Conservation (phyloP, 2,888 invertebrate species). For the Onthophagus sagittarius region DNA sequence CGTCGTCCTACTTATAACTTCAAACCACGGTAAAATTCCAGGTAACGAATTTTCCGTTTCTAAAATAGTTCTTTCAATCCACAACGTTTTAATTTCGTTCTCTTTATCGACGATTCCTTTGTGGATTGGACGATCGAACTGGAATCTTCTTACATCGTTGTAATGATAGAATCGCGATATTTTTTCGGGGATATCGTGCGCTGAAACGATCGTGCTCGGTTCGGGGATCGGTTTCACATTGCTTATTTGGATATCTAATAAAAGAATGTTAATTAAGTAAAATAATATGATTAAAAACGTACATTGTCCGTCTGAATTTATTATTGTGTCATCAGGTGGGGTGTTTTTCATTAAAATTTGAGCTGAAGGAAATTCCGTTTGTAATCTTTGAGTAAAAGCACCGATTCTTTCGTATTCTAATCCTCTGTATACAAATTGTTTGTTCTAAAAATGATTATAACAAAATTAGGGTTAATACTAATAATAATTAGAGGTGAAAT, state of each 20-base stretch:
- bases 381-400: slow-evolving; percentile 88
- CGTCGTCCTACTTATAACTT: slow-evolving; percentile 71
- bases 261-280: slow-evolving; percentile 11
- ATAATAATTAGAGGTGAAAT: not conserved
- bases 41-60: slow-evolving; percentile 81
- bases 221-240: slow-evolving; percentile 88
- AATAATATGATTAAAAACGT: slow-evolving; percentile 39
- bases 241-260: slow-evolving; percentile 83
- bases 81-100: slow-evolving; percentile 93
- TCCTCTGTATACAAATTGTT: slow-evolving; percentile 92
- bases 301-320: slow-evolving; percentile 85
- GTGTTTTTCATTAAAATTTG: slow-evolving; percentile 89
- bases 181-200: slow-evolving; percentile 74
- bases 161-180: slow-evolving; percentile 86
- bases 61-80: slow-evolving; percentile 89
- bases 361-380: slow-evolving; percentile 92
- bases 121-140: slow-evolving; percentile 85
- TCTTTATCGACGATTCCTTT: slow-evolving; percentile 88
- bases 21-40: slow-evolving; percentile 91
- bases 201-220: slow-evolving; percentile 51
- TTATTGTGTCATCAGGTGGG: slow-evolving; percentile 82
- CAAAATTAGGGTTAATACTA: not conserved
- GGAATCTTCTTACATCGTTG: slow-evolving; percentile 86
- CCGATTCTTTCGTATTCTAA: slow-evolving; percentile 92
- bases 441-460: slow-evolving; percentile 63